These are phyloP conservation scores for Ivindomyrus marchei DNA, from an alignment of 2,113 vertebrate species.

Conservation along the genomic window DNA sequence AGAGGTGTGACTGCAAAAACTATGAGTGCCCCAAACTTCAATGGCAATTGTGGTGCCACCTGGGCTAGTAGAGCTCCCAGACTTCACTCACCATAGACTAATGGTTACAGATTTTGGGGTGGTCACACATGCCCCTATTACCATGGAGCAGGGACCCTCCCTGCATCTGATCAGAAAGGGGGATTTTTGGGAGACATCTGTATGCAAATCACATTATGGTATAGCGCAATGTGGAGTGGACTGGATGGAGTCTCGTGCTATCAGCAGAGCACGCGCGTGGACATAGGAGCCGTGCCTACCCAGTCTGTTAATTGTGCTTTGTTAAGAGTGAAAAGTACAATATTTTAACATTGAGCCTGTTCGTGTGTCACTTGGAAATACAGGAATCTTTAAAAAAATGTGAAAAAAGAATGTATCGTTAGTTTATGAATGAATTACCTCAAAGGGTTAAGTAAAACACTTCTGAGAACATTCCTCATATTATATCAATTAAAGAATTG, in stretches of 20 bases:
- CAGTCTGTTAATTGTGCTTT: not conserved
- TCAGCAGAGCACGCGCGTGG: constrained; percentile 39
- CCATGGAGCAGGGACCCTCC: constrained; percentile 16
- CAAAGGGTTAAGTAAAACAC: not conserved
- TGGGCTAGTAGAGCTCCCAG: constrained; percentile 32
- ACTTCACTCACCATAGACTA: constrained; percentile 19
- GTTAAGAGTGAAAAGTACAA: not conserved
- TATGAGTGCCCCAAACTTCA: constrained; percentile 28
- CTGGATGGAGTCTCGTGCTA: constrained; percentile 30
- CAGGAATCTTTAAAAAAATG: not conserved
- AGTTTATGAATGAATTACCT: not conserved
- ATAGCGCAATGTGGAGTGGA: constrained; percentile 29
- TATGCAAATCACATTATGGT: constrained; percentile 77
- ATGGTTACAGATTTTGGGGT: constrained; percentile 9
- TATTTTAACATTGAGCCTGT: not conserved
- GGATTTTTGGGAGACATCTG: constrained; percentile 68
- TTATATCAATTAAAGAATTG: not conserved
- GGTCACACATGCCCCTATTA: constrained; percentile 28
- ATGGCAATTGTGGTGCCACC: constrained; percentile 46
- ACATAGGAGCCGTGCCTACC: not conserved
- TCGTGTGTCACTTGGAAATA: not conserved
- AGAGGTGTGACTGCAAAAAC: constrained; percentile 7
- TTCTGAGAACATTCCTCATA: not conserved
- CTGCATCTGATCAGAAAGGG: constrained; percentile 37
- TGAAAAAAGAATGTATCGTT: not conserved